Evolutionary conservation across 2,113 vertebrate genomes (phyloP), one percentile per base, ranked within the genome.

Genomic region (Paramormyrops kingsleyae): DNA sequence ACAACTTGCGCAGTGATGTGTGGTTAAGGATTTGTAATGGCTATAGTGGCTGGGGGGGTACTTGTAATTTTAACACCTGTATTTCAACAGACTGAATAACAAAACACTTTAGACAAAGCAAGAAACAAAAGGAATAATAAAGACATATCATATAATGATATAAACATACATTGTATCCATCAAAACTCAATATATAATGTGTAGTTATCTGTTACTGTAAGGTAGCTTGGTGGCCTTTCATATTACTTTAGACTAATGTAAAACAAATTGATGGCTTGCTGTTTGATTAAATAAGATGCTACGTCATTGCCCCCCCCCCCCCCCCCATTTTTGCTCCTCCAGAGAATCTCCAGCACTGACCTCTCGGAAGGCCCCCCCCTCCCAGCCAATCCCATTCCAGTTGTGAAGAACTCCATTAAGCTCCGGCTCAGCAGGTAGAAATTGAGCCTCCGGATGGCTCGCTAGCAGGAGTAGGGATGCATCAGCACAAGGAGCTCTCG

Each of bases 391-490:
- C 96, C 95, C 93, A 94, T 96, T 94, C 93, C 96, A 90, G 94
- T 96, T 94, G 95, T 95, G 93, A 97, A 96, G 96, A 97, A 96
- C 94, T 96, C 96, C 93, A 96, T 97, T 94, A 97, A 97, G 94
- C 94, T 98, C 93, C 94, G 96, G 92, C 94, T 96, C 92, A 96
- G 96, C 92, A 95, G 96, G 93, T 96, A 96, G 94, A 95, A 94
- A 90, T 88, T 92, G 94, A 90, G 27, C 35, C 24, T 44, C n/a
- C 27, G 4, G 35, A 46, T 39, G 35, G 50, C 66, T 31, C 46
- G 46, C 46, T 49, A 53, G 50, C 19, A 83, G 47, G 49, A 77
- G 15, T 39, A 13, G 62, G n/a, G 62, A 21, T 83, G 70, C 70
- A 46, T 44, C 70, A 27, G 35, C 35, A 35, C 70, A 24, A 47